phyloP scores from a whole-genome alignment of 23 tunicate genomes.

The Trididemnum clinides region DNA sequence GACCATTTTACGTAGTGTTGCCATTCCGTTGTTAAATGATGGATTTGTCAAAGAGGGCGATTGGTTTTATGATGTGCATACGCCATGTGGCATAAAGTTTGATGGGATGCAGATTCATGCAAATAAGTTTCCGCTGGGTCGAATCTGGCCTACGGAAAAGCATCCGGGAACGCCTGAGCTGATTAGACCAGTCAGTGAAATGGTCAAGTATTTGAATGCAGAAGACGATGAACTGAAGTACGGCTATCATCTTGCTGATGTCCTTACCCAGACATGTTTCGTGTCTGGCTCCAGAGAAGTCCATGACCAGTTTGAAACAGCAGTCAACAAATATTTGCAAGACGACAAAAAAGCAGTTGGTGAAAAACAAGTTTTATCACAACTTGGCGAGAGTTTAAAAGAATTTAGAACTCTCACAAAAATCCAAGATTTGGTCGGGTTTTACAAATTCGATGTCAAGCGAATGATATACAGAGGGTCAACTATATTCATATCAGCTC shows the following conservation, averaged over 20 bases:
- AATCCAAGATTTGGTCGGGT: too few species aligned
- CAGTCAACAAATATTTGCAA: background rate
- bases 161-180: conserved; percentile 25
- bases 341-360: too few species aligned
- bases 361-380: too few species aligned
- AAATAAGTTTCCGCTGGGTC: conserved; percentile 42
- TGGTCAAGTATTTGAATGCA: conserved; percentile 1
- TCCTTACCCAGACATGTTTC: background rate
- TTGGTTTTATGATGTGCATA: conserved; percentile 46
- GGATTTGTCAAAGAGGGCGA: background rate
- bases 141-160: conserved; percentile 1
- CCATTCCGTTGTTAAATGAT: conserved; percentile 22
- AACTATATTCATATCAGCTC: too few species aligned
- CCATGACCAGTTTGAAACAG: background rate
- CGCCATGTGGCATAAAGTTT: conserved; percentile 39
- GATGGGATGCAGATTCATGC: conserved; percentile 58
- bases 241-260: background rate
- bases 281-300: background rate
- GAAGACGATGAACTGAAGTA: background rate
- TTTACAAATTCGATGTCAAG: too few species aligned
- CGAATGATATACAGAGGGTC: too few species aligned
- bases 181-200: conserved; percentile 37
- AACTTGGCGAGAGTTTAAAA: too few species aligned
- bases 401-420: too few species aligned
- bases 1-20: conserved; percentile 14